Evolutionary conservation across 2,797 vertebrate species (phyloP).

Genomic region (Pristis pectinata): DNA sequence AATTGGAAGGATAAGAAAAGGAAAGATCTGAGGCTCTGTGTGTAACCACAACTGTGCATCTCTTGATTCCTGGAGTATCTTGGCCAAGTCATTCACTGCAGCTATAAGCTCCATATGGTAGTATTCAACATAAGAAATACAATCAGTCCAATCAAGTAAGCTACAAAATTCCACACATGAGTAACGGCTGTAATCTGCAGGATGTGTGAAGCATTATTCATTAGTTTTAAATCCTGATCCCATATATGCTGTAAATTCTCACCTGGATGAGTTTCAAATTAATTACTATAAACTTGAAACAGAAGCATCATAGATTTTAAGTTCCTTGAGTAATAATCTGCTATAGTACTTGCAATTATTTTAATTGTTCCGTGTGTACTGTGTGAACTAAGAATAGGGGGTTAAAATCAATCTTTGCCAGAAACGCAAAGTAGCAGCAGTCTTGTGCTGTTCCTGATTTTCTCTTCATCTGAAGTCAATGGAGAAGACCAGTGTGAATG

Average conservation of each 20-base stretch:
- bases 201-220: slow-evolving; percentile 11
- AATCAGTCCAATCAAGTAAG: slow-evolving; percentile 21
- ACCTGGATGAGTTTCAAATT: background rate
- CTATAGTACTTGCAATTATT: background rate
- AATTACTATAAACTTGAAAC: background rate
- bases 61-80: slow-evolving; percentile 29
- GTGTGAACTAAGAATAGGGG: background rate
- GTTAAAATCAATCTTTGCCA: background rate
- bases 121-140: slow-evolving; percentile 18
- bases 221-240: slow-evolving; percentile 5
- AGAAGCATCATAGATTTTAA: background rate
- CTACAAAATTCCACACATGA: slow-evolving; percentile 5
- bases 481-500: background rate
- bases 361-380: background rate
- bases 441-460: background rate
- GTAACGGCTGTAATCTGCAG: background rate
- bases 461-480: background rate
- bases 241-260: background rate
- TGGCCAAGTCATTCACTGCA: slow-evolving; percentile 15
- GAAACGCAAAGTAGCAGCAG: background rate
- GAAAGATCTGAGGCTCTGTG: slow-evolving; percentile 30
- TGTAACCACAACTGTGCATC: slow-evolving; percentile 34
- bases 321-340: background rate
- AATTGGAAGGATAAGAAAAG: background rate
- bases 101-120: slow-evolving; percentile 33